These are phyloP conservation scores for Collichthys lucidus DNA, from an alignment of 2,113 vertebrate species.

Conservation along the genomic window DNA sequence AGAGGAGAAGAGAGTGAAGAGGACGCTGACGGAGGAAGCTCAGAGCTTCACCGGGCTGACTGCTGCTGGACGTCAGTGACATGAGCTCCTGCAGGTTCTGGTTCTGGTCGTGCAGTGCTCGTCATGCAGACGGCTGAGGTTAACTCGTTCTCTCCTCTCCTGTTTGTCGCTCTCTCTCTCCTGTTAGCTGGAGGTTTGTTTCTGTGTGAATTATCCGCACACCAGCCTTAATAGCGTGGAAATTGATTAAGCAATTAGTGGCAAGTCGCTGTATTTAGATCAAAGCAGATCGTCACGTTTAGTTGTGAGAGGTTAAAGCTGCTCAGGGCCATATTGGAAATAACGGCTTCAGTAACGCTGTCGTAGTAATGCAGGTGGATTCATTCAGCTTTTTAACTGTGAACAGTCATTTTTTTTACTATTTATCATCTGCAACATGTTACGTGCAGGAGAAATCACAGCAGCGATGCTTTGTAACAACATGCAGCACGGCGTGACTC, in stretches of 20 bases:
- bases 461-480: background rate
- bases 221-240: conserved; percentile 46
- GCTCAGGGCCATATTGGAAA: conserved; percentile 28
- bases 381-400: conserved; percentile 10
- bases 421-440: background rate
- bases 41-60: too few relatives aligned
- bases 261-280: conserved; percentile 56
- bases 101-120: too few relatives aligned
- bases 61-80: too few relatives aligned
- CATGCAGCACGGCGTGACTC: too few relatives aligned
- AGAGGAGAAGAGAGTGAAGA: too few relatives aligned
- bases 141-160: conserved; percentile 4
- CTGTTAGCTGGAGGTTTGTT: conserved; percentile 55
- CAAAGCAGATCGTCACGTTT: conserved; percentile 62
- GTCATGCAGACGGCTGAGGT: too few relatives aligned
- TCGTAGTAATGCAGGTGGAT: conserved; percentile 3
- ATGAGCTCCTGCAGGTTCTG: too few relatives aligned
- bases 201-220: conserved; percentile 57
- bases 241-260: conserved; percentile 71
- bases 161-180: conserved; percentile 22
- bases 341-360: conserved; percentile 35
- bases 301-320: conserved; percentile 40
- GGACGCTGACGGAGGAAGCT: too few relatives aligned
- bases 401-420: background rate
- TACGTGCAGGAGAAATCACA: background rate